Conservation (phyloP, 2,888 invertebrate genomes). For the Orthosia cruda region DNA sequence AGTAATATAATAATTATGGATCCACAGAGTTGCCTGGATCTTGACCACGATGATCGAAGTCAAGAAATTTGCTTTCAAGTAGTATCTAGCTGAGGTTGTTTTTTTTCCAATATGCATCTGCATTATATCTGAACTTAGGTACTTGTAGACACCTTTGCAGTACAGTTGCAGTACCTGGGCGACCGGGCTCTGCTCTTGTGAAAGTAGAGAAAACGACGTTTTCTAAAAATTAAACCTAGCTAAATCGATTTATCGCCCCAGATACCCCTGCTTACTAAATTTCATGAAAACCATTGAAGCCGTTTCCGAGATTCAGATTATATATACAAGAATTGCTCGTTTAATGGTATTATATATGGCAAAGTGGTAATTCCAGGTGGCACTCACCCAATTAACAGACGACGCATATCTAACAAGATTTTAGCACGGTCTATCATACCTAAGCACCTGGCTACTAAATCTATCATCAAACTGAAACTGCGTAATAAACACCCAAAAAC, state of each 20-base stretch:
- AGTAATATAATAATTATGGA: too few species aligned
- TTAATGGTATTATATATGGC: background rate
- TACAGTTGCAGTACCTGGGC: too few species aligned
- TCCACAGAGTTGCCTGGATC: too few species aligned
- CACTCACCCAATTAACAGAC: background rate
- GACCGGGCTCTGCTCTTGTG: too few species aligned
- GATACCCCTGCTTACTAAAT: too few species aligned
- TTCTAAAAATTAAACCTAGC: too few species aligned
- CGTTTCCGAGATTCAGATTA: too few species aligned
- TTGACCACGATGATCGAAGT: too few species aligned
- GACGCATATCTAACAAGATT: conserved; percentile 1
- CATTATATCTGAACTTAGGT: background rate
- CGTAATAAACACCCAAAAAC: conserved; percentile 14
- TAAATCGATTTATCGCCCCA: too few species aligned
- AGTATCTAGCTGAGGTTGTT: background rate
- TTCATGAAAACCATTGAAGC: too few species aligned
- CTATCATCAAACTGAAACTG: background rate
- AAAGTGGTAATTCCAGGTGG: background rate
- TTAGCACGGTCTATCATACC: background rate
- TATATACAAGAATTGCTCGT: too few species aligned
- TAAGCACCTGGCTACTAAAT: background rate
- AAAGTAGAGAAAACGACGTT: too few species aligned
- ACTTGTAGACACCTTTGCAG: background rate
- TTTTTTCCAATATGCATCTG: background rate
- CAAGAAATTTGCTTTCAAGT: background rate